Evolutionary conservation across 2,113 vertebrate species (phyloP).

Genomic region (Bungarus multicinctus): DNA sequence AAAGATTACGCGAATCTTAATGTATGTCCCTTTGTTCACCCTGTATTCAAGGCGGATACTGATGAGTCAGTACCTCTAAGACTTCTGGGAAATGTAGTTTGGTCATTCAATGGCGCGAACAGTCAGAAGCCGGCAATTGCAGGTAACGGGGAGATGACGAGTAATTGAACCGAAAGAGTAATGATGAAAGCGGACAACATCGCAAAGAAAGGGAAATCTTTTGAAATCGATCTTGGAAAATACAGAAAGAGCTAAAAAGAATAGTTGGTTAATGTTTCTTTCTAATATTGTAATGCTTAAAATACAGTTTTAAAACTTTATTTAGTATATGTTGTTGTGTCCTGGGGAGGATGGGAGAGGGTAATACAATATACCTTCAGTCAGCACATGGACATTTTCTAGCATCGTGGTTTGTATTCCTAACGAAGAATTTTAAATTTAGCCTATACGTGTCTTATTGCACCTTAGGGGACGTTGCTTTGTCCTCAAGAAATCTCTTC

Average conservation of each 20-base stretch:
- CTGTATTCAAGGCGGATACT: background rate
- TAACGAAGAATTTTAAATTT: background rate
- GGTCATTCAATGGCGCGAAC: background rate
- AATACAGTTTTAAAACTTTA: background rate
- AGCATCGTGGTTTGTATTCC: too few species aligned
- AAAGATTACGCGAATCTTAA: background rate
- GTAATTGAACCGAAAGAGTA: background rate
- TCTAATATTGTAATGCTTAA: background rate
- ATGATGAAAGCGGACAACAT: too few species aligned
- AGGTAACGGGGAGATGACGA: background rate
- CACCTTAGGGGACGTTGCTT: background rate
- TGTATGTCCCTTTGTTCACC: background rate
- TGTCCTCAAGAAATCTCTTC: background rate
- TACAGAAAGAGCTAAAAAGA: background rate
- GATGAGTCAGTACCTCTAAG: background rate
- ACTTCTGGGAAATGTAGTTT: constrained; percentile 24
- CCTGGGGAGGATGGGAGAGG: too few species aligned
- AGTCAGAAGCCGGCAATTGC: background rate
- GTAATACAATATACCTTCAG: too few species aligned
- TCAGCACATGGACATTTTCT: background rate
- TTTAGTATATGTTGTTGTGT: background rate
- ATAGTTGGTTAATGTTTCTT: background rate
- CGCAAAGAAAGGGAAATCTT: background rate
- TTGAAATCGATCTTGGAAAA: background rate
- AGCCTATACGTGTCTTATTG: background rate